Conservation (phyloP, 2,888 invertebrate species). For the Adelphocoris suturalis region DNA sequence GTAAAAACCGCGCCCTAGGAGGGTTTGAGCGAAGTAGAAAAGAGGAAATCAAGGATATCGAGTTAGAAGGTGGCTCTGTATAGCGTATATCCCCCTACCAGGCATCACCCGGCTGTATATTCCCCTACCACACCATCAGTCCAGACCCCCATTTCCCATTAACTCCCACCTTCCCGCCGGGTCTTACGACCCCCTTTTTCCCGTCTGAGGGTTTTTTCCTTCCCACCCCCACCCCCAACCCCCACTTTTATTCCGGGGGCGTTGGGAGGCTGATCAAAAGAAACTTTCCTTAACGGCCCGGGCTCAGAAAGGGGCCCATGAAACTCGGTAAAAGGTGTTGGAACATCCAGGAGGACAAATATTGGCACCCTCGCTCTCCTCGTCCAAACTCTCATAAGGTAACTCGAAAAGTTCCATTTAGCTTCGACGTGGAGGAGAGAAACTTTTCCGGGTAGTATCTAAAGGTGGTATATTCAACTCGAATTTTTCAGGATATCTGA, state of each 20-base stretch:
- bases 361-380: not conserved
- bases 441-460: not conserved
- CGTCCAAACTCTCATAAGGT: not conserved
- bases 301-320: not conserved
- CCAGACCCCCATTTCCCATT: slow-evolving; percentile 44
- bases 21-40: not conserved
- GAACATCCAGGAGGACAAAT: slow-evolving; percentile 30
- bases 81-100: not conserved
- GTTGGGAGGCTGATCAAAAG: slow-evolving; percentile 20
- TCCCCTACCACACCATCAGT: slow-evolving; percentile 12
- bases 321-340: slow-evolving; percentile 28
- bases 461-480: not conserved
- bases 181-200: not conserved
- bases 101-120: slow-evolving; percentile 6
- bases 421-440: not conserved
- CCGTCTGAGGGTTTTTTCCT: not conserved
- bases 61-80: slow-evolving; percentile 32
- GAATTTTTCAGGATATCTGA: not conserved
- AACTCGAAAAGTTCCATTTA: slow-evolving; percentile 19
- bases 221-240: not conserved
- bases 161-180: not conserved
- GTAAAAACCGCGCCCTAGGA: not conserved
- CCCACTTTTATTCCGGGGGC: not conserved
- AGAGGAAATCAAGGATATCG: slow-evolving; percentile 41
- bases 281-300: slow-evolving; percentile 19